Conservation (phyloP, 2,888 invertebrate species). For the Drosophila niveifrons region DNA sequence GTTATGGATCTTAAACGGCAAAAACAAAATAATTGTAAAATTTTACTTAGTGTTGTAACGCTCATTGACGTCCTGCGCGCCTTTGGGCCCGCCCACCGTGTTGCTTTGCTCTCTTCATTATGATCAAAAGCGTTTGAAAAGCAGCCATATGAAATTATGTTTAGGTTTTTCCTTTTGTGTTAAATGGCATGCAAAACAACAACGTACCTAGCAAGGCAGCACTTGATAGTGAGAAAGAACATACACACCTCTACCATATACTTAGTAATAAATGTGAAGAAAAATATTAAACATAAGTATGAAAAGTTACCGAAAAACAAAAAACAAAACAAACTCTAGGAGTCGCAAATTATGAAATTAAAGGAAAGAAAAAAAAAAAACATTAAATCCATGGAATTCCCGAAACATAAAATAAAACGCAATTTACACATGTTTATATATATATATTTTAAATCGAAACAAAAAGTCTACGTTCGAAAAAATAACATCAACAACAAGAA, state of each 20-base stretch:
- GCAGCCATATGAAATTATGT: constrained; percentile 49
- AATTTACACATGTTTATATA: constrained; percentile 63
- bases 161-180: constrained; percentile 19
- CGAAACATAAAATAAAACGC: constrained; percentile 60
- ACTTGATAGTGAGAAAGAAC: constrained; percentile 58
- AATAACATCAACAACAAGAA: constrained; percentile 3
- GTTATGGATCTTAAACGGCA: constrained; percentile 73
- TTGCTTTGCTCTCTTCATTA: constrained; percentile 57
- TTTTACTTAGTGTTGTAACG: constrained; percentile 80
- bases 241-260: constrained; percentile 77
- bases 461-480: constrained; percentile 36
- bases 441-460: constrained; percentile 63
- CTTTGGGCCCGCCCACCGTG: constrained; percentile 67
- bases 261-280: constrained; percentile 79
- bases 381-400: constrained; percentile 71
- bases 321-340: constrained; percentile 55
- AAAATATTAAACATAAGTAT: constrained; percentile 72
- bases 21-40: constrained; percentile 76
- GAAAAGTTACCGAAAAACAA: constrained; percentile 61
- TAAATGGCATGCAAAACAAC: constrained; percentile 39
- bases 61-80: constrained; percentile 80
- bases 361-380: constrained; percentile 64
- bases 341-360: constrained; percentile 73
- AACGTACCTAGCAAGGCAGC: constrained; percentile 53
- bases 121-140: constrained; percentile 40